These are phyloP conservation scores for Leucopternis melanops DNA, from an alignment of 2,113 vertebrate genomes.

Conservation along the genomic window DNA sequence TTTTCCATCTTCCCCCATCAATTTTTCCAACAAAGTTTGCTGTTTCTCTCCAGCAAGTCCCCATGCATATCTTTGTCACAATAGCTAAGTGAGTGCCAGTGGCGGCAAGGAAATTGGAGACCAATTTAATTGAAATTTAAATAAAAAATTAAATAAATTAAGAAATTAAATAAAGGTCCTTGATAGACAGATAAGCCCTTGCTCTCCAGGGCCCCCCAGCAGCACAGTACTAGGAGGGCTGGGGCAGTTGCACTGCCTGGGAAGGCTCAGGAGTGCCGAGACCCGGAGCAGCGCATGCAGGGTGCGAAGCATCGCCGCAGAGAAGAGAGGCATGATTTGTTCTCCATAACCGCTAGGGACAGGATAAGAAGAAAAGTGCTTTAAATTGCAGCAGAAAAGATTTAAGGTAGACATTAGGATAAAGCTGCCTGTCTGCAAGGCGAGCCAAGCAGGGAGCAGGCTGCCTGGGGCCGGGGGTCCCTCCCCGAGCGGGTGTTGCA, in stretches of 20 bases:
- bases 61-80: neutral
- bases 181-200: neutral
- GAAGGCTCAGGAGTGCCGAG: neutral
- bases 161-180: neutral
- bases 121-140: neutral
- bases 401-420: neutral
- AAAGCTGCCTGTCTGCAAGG: neutral
- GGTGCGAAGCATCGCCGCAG: accelerated
- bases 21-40: neutral
- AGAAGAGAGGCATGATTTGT: neutral
- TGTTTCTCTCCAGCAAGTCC: neutral
- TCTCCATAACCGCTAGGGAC: neutral
- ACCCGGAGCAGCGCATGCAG: neutral
- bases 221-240: neutral
- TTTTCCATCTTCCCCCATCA: neutral
- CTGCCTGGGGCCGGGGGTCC: neutral
- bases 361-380: neutral
- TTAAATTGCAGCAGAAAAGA: neutral
- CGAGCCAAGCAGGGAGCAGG: neutral
- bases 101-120: neutral
- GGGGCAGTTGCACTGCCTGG: neutral
- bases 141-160: neutral
- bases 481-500: neutral
- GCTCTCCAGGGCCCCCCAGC: neutral
- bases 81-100: neutral